Percentiles rank a stretch among this genome's conserved stretches.
Evolutionary conservation across 2,797 vertebrate species (phyloP).

Genomic region (Erpetoichthys calabaricus): DNA sequence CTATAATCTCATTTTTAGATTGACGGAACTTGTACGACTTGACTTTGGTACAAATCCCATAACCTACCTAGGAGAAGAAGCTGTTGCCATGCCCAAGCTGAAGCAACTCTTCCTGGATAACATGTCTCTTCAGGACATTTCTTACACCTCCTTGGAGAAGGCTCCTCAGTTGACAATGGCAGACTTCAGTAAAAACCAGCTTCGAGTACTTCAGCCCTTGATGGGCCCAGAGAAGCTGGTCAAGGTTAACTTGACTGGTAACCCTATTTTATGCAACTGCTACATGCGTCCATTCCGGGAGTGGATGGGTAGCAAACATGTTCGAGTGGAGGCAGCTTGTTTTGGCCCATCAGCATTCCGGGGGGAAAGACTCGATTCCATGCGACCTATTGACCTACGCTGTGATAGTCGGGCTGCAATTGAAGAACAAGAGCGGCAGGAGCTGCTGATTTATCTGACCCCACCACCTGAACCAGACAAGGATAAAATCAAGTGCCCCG

Average conservation of each 20-base stretch:
- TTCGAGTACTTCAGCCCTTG: constrained; percentile 61
- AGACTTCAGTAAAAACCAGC: constrained; percentile 76
- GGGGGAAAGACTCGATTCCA: constrained; percentile 57
- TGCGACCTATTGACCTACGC: constrained; percentile 55
- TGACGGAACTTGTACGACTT: constrained; percentile 54
- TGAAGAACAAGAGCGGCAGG: constrained; percentile 44
- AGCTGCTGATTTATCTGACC: constrained; percentile 20
- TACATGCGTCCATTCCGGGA: constrained; percentile 60
- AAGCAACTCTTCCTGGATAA: constrained; percentile 73
- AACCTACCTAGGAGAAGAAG: constrained; percentile 70
- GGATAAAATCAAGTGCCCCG: constrained; percentile 54
- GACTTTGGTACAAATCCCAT: constrained; percentile 84
- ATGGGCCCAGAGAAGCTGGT: constrained; percentile 45
- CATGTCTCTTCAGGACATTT: constrained; percentile 74
- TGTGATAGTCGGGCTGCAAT: constrained; percentile 52
- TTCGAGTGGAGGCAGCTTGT: constrained; percentile 58
- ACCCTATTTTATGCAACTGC: constrained; percentile 79
- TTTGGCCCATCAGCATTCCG: constrained; percentile 49
- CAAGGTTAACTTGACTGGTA: constrained; percentile 61
- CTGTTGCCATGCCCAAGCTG: constrained; percentile 62
- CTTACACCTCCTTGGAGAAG: constrained; percentile 49
- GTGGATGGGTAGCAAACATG: constrained; percentile 52
- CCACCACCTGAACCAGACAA: constrained; percentile 9
- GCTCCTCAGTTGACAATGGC: constrained; percentile 60
- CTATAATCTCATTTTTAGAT: constrained; percentile 24